Evolutionary conservation across 2,113 vertebrate genomes (phyloP).

Genomic region (Lepisosteus osseus): DNA sequence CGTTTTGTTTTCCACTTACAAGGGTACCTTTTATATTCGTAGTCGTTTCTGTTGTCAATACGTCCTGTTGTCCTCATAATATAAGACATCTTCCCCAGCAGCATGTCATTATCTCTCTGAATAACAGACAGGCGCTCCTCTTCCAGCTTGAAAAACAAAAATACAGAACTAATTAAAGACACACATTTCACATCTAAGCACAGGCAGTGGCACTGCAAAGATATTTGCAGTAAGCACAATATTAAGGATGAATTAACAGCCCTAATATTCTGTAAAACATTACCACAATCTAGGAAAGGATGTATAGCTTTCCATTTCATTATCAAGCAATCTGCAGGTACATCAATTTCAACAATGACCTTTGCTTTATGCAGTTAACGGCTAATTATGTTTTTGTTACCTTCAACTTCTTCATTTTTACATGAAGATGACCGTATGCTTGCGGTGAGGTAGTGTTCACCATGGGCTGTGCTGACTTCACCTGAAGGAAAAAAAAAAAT

Average conservation of each 20-base stretch:
- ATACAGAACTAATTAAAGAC: neutral
- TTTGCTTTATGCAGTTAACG: too few species aligned
- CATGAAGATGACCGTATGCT: constrained; percentile 49
- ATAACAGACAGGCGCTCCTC: constrained; percentile 52
- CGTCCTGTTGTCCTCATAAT: constrained; percentile 59
- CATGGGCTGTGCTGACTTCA: constrained; percentile 59
- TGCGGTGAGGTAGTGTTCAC: constrained; percentile 53
- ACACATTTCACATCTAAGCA: too few species aligned
- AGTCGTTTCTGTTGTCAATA: constrained; percentile 52
- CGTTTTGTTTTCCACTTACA: too few species aligned
- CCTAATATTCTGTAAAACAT: too few species aligned
- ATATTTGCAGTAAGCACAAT: too few species aligned
- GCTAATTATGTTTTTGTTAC: constrained; percentile 34
- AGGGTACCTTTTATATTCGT: constrained; percentile 57
- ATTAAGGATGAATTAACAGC: too few species aligned
- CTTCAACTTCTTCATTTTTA: constrained; percentile 67
- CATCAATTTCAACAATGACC: too few species aligned
- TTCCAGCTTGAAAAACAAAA: constrained; percentile 44
- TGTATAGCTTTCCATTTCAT: too few species aligned
- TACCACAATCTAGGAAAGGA: too few species aligned
- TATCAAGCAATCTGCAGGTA: too few species aligned
- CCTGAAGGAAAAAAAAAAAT: constrained; percentile 49
- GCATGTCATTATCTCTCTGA: constrained; percentile 60
- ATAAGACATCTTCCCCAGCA: constrained; percentile 62
- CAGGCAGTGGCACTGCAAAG: too few species aligned